A percentile compares a stretch with the other conserved stretches of the same genome.
Conservation (phyloP, 1,140 invertebrate genomes). For the Lucilia cuprina region DNA sequence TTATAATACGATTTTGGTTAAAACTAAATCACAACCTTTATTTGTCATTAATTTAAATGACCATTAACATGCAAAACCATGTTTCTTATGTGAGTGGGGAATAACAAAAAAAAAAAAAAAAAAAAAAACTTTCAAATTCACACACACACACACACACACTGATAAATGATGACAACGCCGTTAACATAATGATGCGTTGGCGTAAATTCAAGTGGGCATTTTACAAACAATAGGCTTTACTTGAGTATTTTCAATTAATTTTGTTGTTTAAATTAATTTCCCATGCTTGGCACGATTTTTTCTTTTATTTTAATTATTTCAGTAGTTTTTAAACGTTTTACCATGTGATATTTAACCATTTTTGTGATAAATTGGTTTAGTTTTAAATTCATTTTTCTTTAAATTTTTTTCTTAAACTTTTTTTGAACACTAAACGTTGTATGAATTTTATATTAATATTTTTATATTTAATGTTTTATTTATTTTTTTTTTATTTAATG, state of each 20-base stretch:
- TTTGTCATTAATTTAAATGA: neutral
- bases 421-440: neutral
- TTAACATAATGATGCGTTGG: neutral
- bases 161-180: neutral
- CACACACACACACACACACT: too few relatives aligned
- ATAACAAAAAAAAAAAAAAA: too few relatives aligned
- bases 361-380: constrained; percentile 11
- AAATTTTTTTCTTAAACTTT: neutral
- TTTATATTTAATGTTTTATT: neutral
- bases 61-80: neutral
- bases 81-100: neutral
- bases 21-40: too few relatives aligned
- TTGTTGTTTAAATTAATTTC: neutral
- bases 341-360: neutral
- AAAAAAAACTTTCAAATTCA: too few relatives aligned
- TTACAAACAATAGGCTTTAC: neutral
- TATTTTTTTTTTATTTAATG: neutral
- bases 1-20: too few relatives aligned
- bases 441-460: neutral
- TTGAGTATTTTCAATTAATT: neutral
- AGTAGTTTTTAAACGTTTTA: neutral
- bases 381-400: neutral
- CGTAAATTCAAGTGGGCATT: neutral
- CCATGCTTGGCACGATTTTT: neutral
- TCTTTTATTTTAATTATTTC: neutral